Evolutionary conservation across 2,113 vertebrate species (phyloP), one percentile per base, ranked within the genome.

Genomic region (Rhinopomastus cyanomelas): DNA sequence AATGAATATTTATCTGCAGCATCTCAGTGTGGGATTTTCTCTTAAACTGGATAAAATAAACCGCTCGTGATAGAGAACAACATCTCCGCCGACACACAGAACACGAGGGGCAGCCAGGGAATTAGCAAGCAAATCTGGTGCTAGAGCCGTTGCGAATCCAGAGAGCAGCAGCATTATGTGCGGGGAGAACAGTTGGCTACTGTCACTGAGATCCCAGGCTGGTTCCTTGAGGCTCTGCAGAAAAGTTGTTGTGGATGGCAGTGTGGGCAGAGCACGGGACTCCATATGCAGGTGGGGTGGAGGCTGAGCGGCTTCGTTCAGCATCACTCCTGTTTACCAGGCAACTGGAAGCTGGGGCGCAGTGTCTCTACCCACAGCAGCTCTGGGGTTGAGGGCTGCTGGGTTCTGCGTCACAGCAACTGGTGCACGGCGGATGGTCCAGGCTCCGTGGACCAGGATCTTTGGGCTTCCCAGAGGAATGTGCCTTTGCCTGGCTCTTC

Each of bases 1-100:
- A 94, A 94, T 96, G 96, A 95, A 96, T 96, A 95, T 96, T 96
- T 96, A 96, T 96, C 96, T 96, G 83, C 95, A 81, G 91, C 94
- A 96, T 96, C 96, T 96, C 94, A 90, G 95, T 95, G 87, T 94
- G 96, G 91, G 94, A 96, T 96, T 96, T 95, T 94, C 92, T 96
- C 95, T 96, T 95, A 90, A 95, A 95, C 84, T 94, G 79, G 81
- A 94, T 96, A 95, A 96, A 96, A 96, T 95, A 96, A 96, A 95
- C 94, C 91, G 91, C 92, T 96, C 95, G 75, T 96, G 93, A 94
- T 95, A 93, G 85, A 94, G 95, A 95, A 92, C 94, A 94, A 93
- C 95, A 92, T 94, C 95, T 93, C 92, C 89, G 84, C 91, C 93
- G 91, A 94, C 92, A 93, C 87, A 96, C 89, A 94, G 92, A 95